Conservation (phyloP, 2,797 vertebrate species). For the Sparidentex hasta region DNA sequence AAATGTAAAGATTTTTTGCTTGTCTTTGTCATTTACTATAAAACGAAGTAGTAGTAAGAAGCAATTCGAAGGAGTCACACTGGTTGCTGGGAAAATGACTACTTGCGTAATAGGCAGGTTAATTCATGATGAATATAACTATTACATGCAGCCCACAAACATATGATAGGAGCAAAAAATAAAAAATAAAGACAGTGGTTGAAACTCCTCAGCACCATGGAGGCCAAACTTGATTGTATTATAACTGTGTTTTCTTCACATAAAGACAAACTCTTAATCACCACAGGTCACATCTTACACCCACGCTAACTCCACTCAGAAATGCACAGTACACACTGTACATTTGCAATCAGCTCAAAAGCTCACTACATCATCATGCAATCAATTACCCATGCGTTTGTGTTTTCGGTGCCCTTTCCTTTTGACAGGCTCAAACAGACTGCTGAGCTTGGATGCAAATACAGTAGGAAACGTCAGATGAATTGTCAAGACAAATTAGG, state of each 20-base stretch:
- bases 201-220: slow-evolving; percentile 6
- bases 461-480: slow-evolving; percentile 11
- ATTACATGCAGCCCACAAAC: not conserved
- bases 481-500: slow-evolving; percentile 7
- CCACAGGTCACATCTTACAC: slow-evolving; percentile 29
- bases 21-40: no score
- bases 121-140: no score
- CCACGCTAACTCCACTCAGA: slow-evolving; percentile 17
- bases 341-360: slow-evolving; percentile 51
- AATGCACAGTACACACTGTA: slow-evolving; percentile 24
- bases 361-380: slow-evolving; percentile 59
- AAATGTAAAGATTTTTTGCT: no score
- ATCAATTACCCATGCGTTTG: slow-evolving; percentile 54
- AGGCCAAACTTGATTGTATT: not conserved
- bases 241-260: not conserved
- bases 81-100: no score
- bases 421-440: slow-evolving; percentile 21
- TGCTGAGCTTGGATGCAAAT: slow-evolving; percentile 23
- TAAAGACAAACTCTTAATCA: slow-evolving; percentile 29
- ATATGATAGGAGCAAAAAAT: not conserved
- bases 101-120: no score
- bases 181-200: not conserved
- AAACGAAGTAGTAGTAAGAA: no score
- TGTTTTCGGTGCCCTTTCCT: slow-evolving; percentile 28
- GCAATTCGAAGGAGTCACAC: no score